Conservation (phyloP, 2,888 invertebrate species). For the Polydrusus tereticollis region DNA sequence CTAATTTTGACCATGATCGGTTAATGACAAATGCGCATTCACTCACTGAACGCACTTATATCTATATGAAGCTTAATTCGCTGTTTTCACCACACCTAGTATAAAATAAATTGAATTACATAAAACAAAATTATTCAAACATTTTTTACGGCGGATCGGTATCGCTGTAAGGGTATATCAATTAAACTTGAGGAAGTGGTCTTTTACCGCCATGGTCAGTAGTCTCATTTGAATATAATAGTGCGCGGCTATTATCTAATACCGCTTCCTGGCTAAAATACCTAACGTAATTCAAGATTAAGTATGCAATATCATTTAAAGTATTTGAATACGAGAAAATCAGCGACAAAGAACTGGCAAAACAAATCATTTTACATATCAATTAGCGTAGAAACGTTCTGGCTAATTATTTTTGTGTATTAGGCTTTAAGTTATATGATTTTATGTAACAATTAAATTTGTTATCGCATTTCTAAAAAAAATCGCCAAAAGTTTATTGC, state of each 20-base stretch:
- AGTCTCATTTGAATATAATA: slow-evolving; percentile 17
- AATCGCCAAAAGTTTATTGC: no score
- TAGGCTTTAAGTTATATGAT: no score
- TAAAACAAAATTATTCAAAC: not conserved
- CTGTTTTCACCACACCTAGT: not conserved
- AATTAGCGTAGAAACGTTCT: not conserved
- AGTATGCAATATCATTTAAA: not conserved
- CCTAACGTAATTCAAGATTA: not conserved
- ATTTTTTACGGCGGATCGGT: not conserved
- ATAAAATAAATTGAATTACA: not conserved
- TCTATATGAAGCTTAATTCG: no score
- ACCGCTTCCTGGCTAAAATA: slow-evolving; percentile 7
- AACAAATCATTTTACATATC: not conserved
- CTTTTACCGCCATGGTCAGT: slow-evolving; percentile 6
- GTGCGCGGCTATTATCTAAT: slow-evolving; percentile 19
- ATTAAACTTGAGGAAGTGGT: slow-evolving; percentile 5
- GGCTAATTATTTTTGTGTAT: no score
- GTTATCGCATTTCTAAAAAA: no score
- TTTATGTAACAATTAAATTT: no score
- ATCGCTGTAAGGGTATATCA: slow-evolving; percentile 6
- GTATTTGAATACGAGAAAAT: not conserved
- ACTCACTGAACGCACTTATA: no score
- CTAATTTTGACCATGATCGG: no score
- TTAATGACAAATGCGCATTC: no score
- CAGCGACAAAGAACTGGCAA: not conserved